Base-by-base conservation (phyloP, 1,140 invertebrate species). In the Pseudomyrmex cubaensis region DNA sequence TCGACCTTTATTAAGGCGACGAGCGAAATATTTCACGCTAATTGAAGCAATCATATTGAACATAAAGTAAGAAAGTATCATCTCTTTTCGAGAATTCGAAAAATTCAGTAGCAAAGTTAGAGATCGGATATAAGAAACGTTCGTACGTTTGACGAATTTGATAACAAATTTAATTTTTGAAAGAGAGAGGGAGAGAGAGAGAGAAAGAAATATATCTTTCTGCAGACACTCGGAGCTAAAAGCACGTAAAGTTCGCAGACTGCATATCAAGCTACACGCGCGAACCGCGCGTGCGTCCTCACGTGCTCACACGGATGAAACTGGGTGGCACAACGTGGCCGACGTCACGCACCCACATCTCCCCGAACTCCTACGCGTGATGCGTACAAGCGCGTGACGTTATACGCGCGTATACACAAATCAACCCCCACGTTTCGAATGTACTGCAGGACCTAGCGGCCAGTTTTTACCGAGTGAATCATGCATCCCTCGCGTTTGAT, bases 251-350 rank as follows among this genome's bases (percentile, higher is more conserved):
- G 59, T 44, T 61, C 69, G 9, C 56, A 8, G 57, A 73, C 59
- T 17, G 56, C 78, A 54, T 63, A 74, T 63, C 87, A 72, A 67
- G 75, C 73, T 56, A 83, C 12, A 78, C 78, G 48, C 66, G 50
- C 25, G 17, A 61, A 54, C 50, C 57, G 87, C 87, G 88, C 88
- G 75, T 89, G 88, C 85, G 87, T 82, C 72, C 82, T 89, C 82
- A 89, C 85, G 87, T 89, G 76, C 46, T 77, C 74, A 66, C 74
- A 66, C 77, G 72, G 62, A 72, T 67, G 76, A 61, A 85, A 66
- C 83, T 83, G 83, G 54, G 66, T 80, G 66, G 85, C 57, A 57
- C 86, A 87, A 87, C 86, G 86, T 87, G 86, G 86, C 80, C 48
- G 25, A 56, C 35, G 22, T 73, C 52, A 57, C 50, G 80, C 83